These are phyloP conservation scores for Takifugu flavidus DNA, from an alignment of 2,113 vertebrate genomes.

Conservation along the genomic window DNA sequence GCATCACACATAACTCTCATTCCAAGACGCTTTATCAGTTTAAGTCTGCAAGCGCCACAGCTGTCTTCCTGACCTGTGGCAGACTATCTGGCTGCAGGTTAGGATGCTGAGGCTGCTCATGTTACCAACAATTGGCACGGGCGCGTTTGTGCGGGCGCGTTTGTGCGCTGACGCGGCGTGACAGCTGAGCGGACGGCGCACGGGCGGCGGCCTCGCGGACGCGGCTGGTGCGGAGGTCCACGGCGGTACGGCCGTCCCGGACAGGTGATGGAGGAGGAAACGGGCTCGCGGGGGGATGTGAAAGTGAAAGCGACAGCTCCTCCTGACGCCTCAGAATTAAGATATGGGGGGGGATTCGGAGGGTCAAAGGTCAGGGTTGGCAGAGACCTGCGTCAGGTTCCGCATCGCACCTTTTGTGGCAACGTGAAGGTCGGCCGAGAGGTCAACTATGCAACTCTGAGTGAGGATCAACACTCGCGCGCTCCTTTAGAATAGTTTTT, in stretches of 20 bases:
- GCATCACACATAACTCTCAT: slow-evolving; percentile 30
- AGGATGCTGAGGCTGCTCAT: slow-evolving; percentile 61
- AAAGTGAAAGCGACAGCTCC: background rate
- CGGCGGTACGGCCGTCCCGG: background rate
- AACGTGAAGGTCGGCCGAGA: slow-evolving; percentile 31
- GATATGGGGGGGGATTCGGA: background rate
- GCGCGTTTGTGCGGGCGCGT: slow-evolving; percentile 42
- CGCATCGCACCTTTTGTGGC: slow-evolving; percentile 14
- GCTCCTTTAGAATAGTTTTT: slow-evolving; percentile 52
- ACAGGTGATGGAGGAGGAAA: slow-evolving; percentile 9
- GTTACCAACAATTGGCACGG: slow-evolving; percentile 67
- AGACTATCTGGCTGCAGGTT: slow-evolving; percentile 53
- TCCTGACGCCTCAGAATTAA: background rate
- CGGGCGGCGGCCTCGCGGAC: slow-evolving; percentile 25
- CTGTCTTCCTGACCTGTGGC: slow-evolving; percentile 62
- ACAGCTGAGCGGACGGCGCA: slow-evolving; percentile 68
- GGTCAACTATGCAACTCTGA: slow-evolving; percentile 56
- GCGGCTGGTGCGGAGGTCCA: slow-evolving; percentile 21
- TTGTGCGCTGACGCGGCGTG: slow-evolving; percentile 52
- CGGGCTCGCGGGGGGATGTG: background rate
- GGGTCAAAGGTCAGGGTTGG: background rate
- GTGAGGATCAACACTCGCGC: slow-evolving; percentile 48
- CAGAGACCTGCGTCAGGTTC: slow-evolving; percentile 1
- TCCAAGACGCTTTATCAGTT: slow-evolving; percentile 49
- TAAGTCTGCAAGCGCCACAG: slow-evolving; percentile 45